Evolutionary conservation across 53 echinoderm and acorn worm species (phyloP), one percentile per base, ranked within the genome.

Genomic region (Holothuria scabra): DNA sequence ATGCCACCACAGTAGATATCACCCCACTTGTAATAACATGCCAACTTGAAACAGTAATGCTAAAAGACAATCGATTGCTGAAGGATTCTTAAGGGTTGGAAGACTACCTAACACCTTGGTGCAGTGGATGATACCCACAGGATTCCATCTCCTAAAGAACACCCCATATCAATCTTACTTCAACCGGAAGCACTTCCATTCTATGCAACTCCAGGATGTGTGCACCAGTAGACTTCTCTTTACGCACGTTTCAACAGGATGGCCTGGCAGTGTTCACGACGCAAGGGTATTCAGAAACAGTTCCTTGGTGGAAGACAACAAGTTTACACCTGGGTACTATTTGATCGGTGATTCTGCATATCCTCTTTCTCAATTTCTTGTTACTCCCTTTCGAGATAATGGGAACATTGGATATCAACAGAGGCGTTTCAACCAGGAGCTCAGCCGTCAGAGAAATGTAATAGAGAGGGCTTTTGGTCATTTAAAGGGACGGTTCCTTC

Each of bases 181-280:
- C 68, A 67, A 67, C 5, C 26, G 68, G 12, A 67, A 28, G 41
- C 68, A 33, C 19, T 67, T 30, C 68, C 35, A 67, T 31, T 67
- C 68, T 8, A 67, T 31, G 68, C 68, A 67, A 21, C 33, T 67
- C 19, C 68, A 67, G 18, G 68, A 37, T 2, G 32, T 67, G 32
- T 67, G 68, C 35, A 67, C 68, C 28, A 67, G 41, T 67, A 1
- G 28, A 48, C 48, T 48, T 10, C 48, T 48, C 12, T 48, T 67
- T 11, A 34, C 21, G 28, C 68, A 67, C 1, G n/a, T 67, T 32
- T 32, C 35, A 37, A 30, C 68, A 34, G 68, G 68, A 33, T 67
- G 32, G 68, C 68, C 68, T 18, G 68, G 68, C 19, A 67, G 68
- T 67, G 68, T 67, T 11, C 68, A 67, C 18, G 68, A 67, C 37